Evolutionary conservation across 2,113 vertebrate species (phyloP), one percentile per base, ranked within the genome.

Genomic region (Gracilinanus agilis): DNA sequence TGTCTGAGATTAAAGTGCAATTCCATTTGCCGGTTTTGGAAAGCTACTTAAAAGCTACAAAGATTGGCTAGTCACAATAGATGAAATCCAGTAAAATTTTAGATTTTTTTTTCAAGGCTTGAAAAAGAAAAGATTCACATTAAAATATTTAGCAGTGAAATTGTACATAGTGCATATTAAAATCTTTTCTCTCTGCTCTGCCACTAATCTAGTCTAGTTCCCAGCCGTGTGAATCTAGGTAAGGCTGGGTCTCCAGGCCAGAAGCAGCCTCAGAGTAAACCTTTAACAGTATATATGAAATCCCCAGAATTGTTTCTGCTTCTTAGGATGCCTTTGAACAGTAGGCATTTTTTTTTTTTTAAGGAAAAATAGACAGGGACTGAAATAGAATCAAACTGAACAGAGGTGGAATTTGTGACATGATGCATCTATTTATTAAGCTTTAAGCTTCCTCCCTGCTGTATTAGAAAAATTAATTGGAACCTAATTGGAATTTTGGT

Each of bases 221-320:
- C 92, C 44, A 95, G 95, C 96, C 96, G 89, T 95, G 7, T 49
- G 94, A 93, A 94, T 94, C 90, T 61, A 93, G 53, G 55, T 90
- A 90, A 49, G 93, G 23, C 92, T 95, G 95, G 92, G 93, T 96
- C 44, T 90, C 40, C 49, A 91, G 88, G 93, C 61, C 94, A 75
- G 95, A 95, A 95, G 96, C 96, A 97, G 91, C 56, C 89, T 89
- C 90, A 94, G 95, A 95, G 96, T 83, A 92, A 53, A 94, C 96
- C n/a, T 19, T 40, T 40, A 92, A 58, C 93, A 94, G 91, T 92
- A 96, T 91, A 29, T 89, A 24, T 90, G 56, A n/a, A 93, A 93
- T 89, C n/a, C 93, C 89, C 91, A 91, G 55, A 95, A 90, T 34
- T 83, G 34, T 61, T 83, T 53, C 53, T 91, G 44, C 23, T 44